A percentile compares a stretch with the other conserved stretches of the same genome.
Conservation (phyloP, 64 coral and sea anemone species). For the Trachythela sp. region DNA sequence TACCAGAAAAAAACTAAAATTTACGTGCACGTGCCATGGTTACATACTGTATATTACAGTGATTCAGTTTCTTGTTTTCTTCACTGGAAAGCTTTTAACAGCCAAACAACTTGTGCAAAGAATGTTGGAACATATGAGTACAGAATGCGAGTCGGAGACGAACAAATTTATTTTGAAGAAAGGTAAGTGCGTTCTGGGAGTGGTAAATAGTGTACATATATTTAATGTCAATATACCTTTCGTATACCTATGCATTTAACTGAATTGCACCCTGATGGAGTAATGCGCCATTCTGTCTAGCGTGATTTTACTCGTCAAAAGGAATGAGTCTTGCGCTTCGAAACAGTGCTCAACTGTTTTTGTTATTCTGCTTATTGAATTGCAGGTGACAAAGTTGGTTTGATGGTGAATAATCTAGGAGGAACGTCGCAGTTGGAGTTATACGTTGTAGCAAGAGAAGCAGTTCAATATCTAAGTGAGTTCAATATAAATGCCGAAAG, state of each 20-base stretch:
- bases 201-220: neutral
- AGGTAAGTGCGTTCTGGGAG: constrained; percentile 12
- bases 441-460: constrained; percentile 74
- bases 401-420: constrained; percentile 94
- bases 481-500: neutral
- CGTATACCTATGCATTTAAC: too few species aligned
- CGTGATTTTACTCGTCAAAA: too few species aligned
- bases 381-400: constrained; percentile 67
- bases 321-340: too few species aligned
- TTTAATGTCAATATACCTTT: too few species aligned
- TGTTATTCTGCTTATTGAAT: neutral
- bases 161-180: constrained; percentile 48
- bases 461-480: constrained; percentile 80
- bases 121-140: constrained; percentile 92
- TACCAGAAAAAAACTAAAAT: too few species aligned
- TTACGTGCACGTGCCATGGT: too few species aligned
- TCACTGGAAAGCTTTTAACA: constrained; percentile 48
- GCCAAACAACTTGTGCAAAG: constrained; percentile 65
- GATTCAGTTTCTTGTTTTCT: neutral
- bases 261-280: too few species aligned
- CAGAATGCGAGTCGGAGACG: constrained; percentile 19
- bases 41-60: too few species aligned
- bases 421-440: constrained; percentile 82
- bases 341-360: too few species aligned
- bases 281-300: too few species aligned